phyloP scores from a whole-genome alignment of 2,113 vertebrate genomes.

The Cromileptes altivelis region DNA sequence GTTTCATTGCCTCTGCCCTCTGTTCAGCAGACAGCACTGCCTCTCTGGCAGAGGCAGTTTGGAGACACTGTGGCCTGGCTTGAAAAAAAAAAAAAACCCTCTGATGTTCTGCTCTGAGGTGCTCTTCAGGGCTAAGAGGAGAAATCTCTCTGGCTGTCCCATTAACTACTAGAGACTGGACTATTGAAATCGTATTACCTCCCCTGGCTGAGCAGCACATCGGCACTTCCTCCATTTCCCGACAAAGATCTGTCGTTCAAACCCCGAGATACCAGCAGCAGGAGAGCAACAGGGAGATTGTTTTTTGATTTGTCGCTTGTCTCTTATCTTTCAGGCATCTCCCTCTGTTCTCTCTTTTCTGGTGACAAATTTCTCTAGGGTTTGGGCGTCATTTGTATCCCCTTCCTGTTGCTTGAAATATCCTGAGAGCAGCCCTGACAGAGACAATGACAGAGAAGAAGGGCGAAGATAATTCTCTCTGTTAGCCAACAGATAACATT shows the following conservation, averaged over 20 bases:
- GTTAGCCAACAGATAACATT: conserved; percentile 34
- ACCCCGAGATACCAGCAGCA: conserved; percentile 38
- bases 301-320: conserved; percentile 50
- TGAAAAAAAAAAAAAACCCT: conserved; percentile 31
- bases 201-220: conserved; percentile 37
- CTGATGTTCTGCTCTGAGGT: conserved; percentile 57
- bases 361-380: conserved; percentile 57
- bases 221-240: conserved; percentile 43
- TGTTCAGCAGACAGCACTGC: conserved; percentile 57
- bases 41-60: conserved; percentile 48
- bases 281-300: conserved; percentile 48
- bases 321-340: conserved; percentile 58
- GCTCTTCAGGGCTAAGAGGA: conserved; percentile 58
- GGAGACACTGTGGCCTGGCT: conserved; percentile 59
- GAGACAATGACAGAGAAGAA: conserved; percentile 34
- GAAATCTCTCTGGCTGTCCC: conserved; percentile 49
- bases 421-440: conserved; percentile 24
- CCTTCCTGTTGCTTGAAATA: conserved; percentile 39
- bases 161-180: conserved; percentile 57
- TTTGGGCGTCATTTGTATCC: conserved; percentile 46
- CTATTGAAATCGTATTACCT: conserved; percentile 66
- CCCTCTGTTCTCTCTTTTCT: conserved; percentile 14
- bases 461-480: conserved; percentile 4
- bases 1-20: conserved; percentile 62
- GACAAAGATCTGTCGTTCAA: conserved; percentile 56